Percentiles rank a stretch among this genome's conserved stretches.
These are phyloP conservation scores for Scylla paramamosain DNA, from an alignment of 1,140 invertebrate species.

Conservation along the genomic window DNA sequence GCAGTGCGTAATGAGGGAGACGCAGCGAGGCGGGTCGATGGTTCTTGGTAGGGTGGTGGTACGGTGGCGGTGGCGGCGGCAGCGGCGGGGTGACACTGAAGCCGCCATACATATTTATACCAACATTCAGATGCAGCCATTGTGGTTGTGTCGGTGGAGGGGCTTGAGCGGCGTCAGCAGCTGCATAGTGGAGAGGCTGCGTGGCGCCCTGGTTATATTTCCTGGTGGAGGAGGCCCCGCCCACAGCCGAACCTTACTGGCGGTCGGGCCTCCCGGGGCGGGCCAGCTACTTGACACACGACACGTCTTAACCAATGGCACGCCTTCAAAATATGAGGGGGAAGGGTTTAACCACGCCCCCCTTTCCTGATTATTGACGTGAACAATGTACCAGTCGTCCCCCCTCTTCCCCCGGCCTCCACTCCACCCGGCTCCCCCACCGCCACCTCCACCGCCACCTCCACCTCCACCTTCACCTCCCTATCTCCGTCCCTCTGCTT, in stretches of 20 bases:
- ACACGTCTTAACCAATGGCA: conserved; percentile 51
- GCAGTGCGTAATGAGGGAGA: background rate
- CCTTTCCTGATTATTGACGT: conserved; percentile 33
- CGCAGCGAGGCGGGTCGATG: background rate
- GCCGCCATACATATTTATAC: conserved; percentile 50
- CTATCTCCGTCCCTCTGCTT: background rate
- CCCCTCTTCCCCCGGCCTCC: background rate
- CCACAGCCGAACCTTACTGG: conserved; percentile 33
- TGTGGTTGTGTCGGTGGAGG: background rate
- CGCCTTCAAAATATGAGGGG: conserved; percentile 55
- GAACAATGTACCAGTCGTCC: conserved; percentile 25
- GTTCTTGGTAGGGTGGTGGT: background rate
- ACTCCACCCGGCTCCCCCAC: background rate
- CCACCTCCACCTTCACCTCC: background rate
- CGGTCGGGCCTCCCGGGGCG: background rate
- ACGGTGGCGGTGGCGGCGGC: background rate
- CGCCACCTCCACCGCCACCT: background rate
- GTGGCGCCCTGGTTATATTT: conserved; percentile 40
- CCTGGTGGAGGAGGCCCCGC: background rate
- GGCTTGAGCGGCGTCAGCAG: background rate
- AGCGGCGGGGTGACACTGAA: background rate
- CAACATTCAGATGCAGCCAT: conserved; percentile 49
- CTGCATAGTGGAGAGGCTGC: conserved; percentile 23
- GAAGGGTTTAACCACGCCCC: conserved; percentile 54
- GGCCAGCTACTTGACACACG: conserved; percentile 26